Percentiles rank a stretch among this genome's conserved stretches.
phyloP scores from a whole-genome alignment of 1,140 invertebrate species.

The Metaphire vulgaris region DNA sequence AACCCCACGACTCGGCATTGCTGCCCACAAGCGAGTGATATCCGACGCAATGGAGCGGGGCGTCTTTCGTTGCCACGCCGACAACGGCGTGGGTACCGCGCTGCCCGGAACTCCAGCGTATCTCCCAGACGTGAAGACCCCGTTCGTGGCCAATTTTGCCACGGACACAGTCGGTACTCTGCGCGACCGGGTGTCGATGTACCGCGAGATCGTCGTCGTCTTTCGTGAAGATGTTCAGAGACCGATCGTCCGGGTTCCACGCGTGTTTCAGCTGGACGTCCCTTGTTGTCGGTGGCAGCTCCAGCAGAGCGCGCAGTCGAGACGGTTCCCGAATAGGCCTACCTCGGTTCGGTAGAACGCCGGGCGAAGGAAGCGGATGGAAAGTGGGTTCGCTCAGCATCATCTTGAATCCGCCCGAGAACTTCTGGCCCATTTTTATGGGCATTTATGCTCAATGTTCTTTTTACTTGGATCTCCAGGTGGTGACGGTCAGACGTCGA shows the following conservation, averaged over 20 bases:
- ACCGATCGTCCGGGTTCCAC: slow-evolving; percentile 95
- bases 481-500: too few relatives aligned
- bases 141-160: slow-evolving; percentile 90
- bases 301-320: too few relatives aligned
- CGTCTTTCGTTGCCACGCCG: slow-evolving; percentile 78
- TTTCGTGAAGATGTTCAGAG: slow-evolving; percentile 98
- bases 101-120: slow-evolving; percentile 91
- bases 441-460: too few relatives aligned
- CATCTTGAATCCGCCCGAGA: too few relatives aligned
- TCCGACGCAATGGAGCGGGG: slow-evolving; percentile 56
- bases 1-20: slow-evolving; percentile 95
- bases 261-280: slow-evolving; percentile 85
- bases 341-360: too few relatives aligned
- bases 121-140: slow-evolving; percentile 96
- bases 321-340: too few relatives aligned
- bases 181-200: slow-evolving; percentile 96
- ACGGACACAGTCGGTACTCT: slow-evolving; percentile 97
- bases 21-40: slow-evolving; percentile 65
- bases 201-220: slow-evolving; percentile 96
- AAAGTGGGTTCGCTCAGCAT: too few relatives aligned
- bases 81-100: slow-evolving; percentile 96
- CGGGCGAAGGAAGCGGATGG: too few relatives aligned
- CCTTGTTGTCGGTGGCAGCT: too few relatives aligned
- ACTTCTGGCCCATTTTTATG: too few relatives aligned
- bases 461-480: too few relatives aligned